Base-by-base conservation (phyloP, 2,888 invertebrate species). In the Scelioninae gen. 2 region DNA sequence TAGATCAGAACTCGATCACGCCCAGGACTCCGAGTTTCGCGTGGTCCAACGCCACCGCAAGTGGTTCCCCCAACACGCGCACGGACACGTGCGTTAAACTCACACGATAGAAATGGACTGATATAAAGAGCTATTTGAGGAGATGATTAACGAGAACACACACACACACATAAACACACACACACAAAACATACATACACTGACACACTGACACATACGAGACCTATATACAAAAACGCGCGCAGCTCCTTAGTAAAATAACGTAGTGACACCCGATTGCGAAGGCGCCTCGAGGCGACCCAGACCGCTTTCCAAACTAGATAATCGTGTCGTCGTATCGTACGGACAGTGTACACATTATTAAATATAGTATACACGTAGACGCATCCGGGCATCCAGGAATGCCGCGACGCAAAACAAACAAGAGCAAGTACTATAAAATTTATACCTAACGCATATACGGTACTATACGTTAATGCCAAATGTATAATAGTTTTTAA, bases 401-500 rank as follows among this genome's bases (percentile, higher is more conserved):
- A 45, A 73, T 55, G 75, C 45, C 74, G 60, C 61, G 68, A 63
- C 52, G 75, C 74, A 73, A 74, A 67, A 65, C 57, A 67, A 67
- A 55, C 72, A 77, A 78, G 71, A 76, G 76, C 77, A 77, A 78
- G 78, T 78, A 79, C 78, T 78, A 75, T 77, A 78, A 78, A 80
- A 84, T 84, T 84, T 84, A 84, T 83, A 84, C 82, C 81, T 82
- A 77, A 84, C 79, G 81, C 83, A 83, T 84, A 84, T 83, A 83
- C 80, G 82, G 80, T 84, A 84, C 82, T 79, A 80, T 81, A 81
- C 80, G 82, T 84, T 80, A 85, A 86, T 85, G 85, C 85, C 85
- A 85, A 85, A 85, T 85, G 85, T 85, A 85, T 85, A 83, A 84
- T 84, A 84, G 84, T 83, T 84, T 72, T 75, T 80, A 80, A 82